A percentile compares a stretch with the other conserved stretches of the same genome.
Conservation (phyloP, 2,113 vertebrate species). For the Junco hyemalis region DNA sequence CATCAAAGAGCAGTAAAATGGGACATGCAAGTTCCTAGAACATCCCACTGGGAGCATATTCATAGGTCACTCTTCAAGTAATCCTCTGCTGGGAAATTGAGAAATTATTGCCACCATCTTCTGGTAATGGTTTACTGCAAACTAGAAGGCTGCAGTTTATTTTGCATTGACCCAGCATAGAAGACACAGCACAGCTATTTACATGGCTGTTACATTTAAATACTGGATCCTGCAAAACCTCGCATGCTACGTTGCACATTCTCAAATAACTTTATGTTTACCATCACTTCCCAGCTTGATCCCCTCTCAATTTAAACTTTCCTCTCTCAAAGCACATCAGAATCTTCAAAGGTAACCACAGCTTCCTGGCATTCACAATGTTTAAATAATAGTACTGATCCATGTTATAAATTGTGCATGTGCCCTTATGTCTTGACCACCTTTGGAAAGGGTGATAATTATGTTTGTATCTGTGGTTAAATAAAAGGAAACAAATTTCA, state of each 20-base stretch:
- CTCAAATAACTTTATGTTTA: neutral
- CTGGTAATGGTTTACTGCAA: neutral
- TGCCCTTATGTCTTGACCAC: neutral
- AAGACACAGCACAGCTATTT: neutral
- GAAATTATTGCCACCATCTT: neutral
- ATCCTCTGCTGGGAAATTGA: neutral
- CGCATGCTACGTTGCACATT: neutral
- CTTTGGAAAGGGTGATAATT: neutral
- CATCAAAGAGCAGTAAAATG: neutral
- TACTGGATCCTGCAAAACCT: neutral
- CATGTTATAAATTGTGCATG: neutral
- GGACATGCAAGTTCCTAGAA: neutral
- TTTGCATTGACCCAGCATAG: neutral
- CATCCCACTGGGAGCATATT: neutral
- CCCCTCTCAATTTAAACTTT: neutral
- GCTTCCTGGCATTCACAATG: neutral
- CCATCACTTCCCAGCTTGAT: neutral
- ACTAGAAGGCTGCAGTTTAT: neutral
- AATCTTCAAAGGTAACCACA: constrained; percentile 17
- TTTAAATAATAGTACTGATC: neutral
- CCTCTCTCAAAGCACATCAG: neutral
- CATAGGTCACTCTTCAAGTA: neutral
- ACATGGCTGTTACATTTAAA: neutral
- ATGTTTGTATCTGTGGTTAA: neutral
- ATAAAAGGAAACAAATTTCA: neutral